Conservation (phyloP, 2,113 vertebrate genomes). For the Malurus alboscapulatus region DNA sequence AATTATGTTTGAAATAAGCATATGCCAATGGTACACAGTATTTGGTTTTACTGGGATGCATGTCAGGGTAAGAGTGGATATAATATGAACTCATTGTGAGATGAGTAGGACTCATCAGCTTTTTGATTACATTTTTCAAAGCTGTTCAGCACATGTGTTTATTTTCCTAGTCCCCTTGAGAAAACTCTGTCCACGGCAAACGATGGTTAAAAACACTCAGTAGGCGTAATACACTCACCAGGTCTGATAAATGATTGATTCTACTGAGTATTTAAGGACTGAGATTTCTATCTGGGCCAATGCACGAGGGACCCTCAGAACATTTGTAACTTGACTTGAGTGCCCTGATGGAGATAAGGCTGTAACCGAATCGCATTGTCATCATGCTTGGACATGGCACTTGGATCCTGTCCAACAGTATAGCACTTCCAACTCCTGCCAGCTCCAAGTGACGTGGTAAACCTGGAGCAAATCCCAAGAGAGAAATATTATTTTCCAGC, state of each 20-base stretch:
- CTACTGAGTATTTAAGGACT: neutral
- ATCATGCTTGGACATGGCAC: neutral
- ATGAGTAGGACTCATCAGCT: neutral
- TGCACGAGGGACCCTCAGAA: rapidly evolving
- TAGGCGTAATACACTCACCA: neutral
- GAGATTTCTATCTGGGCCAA: neutral
- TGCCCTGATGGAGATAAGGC: neutral
- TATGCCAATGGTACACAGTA: neutral
- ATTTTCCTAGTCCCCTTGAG: neutral
- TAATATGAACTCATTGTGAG: neutral
- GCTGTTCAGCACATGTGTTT: neutral
- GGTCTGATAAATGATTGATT: neutral
- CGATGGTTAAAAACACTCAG: neutral
- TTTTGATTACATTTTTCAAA: neutral
- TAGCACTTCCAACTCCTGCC: neutral
- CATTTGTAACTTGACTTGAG: neutral
- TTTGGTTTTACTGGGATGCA: neutral
- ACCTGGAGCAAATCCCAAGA: neutral
- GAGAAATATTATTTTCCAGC: neutral
- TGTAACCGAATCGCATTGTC: neutral
- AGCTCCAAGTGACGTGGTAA: neutral
- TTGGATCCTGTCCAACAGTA: neutral
- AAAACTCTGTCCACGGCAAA: neutral
- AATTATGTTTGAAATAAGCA: neutral
- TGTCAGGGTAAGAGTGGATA: neutral